Percentiles rank a stretch among this genome's conserved stretches.
Evolutionary conservation across 2,888 invertebrate genomes (phyloP).

Genomic region (Phyllotreta striolata): DNA sequence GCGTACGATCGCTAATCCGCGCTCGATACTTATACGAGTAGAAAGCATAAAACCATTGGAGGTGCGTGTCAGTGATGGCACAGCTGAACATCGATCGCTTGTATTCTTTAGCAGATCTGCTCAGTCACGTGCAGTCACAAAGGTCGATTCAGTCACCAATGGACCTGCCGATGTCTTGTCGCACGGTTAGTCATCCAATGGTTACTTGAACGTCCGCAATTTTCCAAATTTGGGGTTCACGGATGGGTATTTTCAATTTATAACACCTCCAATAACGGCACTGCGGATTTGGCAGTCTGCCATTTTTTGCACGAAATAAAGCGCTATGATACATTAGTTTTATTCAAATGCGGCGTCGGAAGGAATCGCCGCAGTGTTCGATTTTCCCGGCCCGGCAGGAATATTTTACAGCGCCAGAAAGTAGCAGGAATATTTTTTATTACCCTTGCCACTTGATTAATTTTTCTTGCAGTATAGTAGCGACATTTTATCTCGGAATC

Average conservation of each 20-base stretch:
- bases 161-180: slow-evolving; percentile 64
- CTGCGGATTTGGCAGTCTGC: slow-evolving; percentile 64
- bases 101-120: slow-evolving; percentile 67
- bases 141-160: slow-evolving; percentile 69
- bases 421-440: too few relatives aligned
- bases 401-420: too few relatives aligned
- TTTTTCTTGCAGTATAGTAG: too few relatives aligned
- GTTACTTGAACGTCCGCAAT: slow-evolving; percentile 72
- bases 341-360: neutral
- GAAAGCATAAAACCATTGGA: slow-evolving; percentile 52
- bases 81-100: slow-evolving; percentile 69
- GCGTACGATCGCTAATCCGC: slow-evolving; percentile 16
- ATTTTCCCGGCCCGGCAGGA: too few relatives aligned
- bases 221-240: slow-evolving; percentile 67
- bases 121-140: slow-evolving; percentile 70
- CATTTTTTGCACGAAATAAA: slow-evolving; percentile 58
- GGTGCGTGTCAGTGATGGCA: slow-evolving; percentile 71
- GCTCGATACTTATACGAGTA: slow-evolving; percentile 43
- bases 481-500: too few relatives aligned
- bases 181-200: slow-evolving; percentile 64
- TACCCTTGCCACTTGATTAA: too few relatives aligned
- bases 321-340: neutral
- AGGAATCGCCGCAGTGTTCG: too few relatives aligned
- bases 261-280: slow-evolving; percentile 68
- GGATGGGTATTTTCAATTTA: slow-evolving; percentile 64